Evolutionary conservation across 2,888 invertebrate species (phyloP).

Genomic region (Hylaea fasciaria): DNA sequence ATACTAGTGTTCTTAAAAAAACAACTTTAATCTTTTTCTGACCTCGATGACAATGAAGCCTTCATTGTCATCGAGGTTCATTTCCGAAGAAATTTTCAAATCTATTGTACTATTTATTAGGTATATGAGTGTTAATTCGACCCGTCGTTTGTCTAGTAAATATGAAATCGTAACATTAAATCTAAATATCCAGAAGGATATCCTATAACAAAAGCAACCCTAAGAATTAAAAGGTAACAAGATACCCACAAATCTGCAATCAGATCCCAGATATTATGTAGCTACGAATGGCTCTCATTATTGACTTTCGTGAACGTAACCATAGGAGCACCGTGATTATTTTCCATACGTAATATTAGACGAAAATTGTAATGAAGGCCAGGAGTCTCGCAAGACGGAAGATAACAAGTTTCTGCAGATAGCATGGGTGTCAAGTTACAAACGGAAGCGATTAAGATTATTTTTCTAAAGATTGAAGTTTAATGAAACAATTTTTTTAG

Average conservation of each 20-base stretch:
- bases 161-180: not conserved
- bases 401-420: slow-evolving; percentile 66
- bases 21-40: too few species aligned
- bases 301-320: slow-evolving; percentile 26
- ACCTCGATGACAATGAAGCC: too few species aligned
- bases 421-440: slow-evolving; percentile 31
- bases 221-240: not conserved
- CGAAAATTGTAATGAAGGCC: slow-evolving; percentile 79
- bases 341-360: slow-evolving; percentile 74
- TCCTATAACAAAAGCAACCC: not conserved
- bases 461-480: too few species aligned
- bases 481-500: not conserved
- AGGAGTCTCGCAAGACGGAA: slow-evolving; percentile 73
- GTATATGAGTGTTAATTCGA: too few species aligned
- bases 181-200: not conserved
- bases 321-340: slow-evolving; percentile 59
- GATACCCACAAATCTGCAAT: slow-evolving; percentile 42
- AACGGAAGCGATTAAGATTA: slow-evolving; percentile 40
- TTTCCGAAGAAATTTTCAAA: too few species aligned
- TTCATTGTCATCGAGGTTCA: too few species aligned
- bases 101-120: too few species aligned
- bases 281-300: slow-evolving; percentile 7
- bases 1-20: too few species aligned
- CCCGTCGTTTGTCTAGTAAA: too few species aligned
- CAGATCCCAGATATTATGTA: slow-evolving; percentile 35